Evolutionary conservation across 35 echinoderm and acorn worm genomes (phyloP).

Genomic region (Acanthaster planci): DNA sequence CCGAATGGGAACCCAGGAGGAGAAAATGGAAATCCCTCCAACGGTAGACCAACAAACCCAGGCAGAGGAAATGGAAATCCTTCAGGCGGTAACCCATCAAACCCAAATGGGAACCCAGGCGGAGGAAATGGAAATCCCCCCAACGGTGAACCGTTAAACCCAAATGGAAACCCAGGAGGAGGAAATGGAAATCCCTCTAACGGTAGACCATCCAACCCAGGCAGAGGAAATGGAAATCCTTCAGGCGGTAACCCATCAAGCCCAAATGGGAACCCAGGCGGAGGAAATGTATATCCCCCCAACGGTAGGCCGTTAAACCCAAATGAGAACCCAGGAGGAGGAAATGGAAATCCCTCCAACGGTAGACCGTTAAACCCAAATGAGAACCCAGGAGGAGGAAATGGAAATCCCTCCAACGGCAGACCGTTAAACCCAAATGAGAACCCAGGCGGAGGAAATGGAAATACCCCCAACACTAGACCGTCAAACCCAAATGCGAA

Average conservation of each 20-base stretch:
- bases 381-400: slow-evolving; percentile 3
- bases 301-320: background rate
- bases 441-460: background rate
- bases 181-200: background rate
- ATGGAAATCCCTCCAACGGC: background rate
- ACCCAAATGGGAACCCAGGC: background rate
- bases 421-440: background rate
- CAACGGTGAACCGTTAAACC: too few relatives aligned
- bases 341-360: background rate
- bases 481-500: background rate
- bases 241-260: background rate
- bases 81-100: background rate
- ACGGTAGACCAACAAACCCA: background rate
- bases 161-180: background rate
- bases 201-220: background rate
- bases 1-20: background rate
- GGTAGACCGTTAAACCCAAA: background rate
- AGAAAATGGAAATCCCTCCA: background rate
- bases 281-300: background rate
- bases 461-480: background rate
- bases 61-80: background rate
- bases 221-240: background rate
- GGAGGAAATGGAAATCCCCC: too few relatives aligned
- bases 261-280: background rate
- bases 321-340: background rate